phyloP scores from a whole-genome alignment of 2,113 vertebrate species.

The Eira barbara region DNA sequence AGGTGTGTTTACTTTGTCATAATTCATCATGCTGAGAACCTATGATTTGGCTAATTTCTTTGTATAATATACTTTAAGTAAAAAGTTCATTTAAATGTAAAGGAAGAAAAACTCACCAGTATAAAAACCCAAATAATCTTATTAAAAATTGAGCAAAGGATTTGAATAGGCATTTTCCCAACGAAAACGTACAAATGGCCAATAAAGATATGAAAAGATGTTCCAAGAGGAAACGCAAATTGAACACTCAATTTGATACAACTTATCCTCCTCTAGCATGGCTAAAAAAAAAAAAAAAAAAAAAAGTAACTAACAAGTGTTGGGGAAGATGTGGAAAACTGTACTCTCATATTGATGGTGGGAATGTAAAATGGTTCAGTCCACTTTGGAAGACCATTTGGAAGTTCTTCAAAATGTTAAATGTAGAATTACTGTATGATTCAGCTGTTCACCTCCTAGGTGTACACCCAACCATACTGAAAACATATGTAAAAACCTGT shows the following conservation, averaged over 20 bases:
- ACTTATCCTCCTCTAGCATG: not conserved
- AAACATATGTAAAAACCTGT: not conserved
- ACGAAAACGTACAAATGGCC: not conserved
- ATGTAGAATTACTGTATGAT: not conserved
- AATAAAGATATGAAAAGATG: not conserved
- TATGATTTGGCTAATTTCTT: not conserved
- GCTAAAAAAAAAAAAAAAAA: not conserved
- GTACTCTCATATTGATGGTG: not conserved
- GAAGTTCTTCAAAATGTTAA: not conserved
- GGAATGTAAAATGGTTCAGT: not conserved
- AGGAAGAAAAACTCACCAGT: not conserved
- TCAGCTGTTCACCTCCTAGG: not conserved
- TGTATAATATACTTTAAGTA: not conserved
- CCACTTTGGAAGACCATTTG: not conserved
- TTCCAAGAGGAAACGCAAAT: not conserved
- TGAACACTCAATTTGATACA: not conserved
- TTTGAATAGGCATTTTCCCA: not conserved
- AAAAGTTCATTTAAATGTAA: slow-evolving; percentile 41
- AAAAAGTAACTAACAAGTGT: not conserved
- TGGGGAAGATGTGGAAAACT: not conserved
- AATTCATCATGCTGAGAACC: not conserved
- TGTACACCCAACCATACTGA: not conserved
- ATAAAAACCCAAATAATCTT: not conserved
- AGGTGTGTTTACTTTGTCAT: not conserved
- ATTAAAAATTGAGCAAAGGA: slow-evolving; percentile 21